These are phyloP conservation scores for Furcula furcula DNA, from an alignment of 2,888 invertebrate species.

Conservation along the genomic window DNA sequence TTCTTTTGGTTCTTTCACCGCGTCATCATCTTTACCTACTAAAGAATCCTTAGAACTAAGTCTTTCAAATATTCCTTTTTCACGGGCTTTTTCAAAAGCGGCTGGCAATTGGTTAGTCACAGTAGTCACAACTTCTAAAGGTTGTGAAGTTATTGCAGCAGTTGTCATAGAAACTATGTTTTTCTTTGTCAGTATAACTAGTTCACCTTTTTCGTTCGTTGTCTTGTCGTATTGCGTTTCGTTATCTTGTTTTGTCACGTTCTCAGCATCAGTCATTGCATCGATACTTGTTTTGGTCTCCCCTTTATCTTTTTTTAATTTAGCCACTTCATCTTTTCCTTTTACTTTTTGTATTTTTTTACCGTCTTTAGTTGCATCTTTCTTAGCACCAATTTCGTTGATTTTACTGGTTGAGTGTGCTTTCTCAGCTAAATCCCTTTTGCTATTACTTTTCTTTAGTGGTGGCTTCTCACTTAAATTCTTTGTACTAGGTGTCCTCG, in stretches of 20 bases:
- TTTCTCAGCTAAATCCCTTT: slow-evolving; percentile 55
- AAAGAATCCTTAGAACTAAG: slow-evolving; percentile 73
- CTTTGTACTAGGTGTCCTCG: slow-evolving; percentile 65
- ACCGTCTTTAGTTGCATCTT: slow-evolving; percentile 36
- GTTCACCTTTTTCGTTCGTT: slow-evolving; percentile 63
- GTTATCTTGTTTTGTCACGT: slow-evolving; percentile 62
- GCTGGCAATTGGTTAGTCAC: slow-evolving; percentile 78
- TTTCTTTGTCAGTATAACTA: slow-evolving; percentile 73
- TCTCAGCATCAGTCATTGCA: slow-evolving; percentile 45
- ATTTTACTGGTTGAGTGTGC: slow-evolving; percentile 54
- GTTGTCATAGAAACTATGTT: slow-evolving; percentile 81
- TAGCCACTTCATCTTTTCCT: slow-evolving; percentile 23
- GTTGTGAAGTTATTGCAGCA: slow-evolving; percentile 80
- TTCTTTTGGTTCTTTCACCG: slow-evolving; percentile 29
- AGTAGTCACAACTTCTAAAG: slow-evolving; percentile 77
- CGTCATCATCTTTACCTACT: slow-evolving; percentile 52
- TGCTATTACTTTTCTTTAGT: slow-evolving; percentile 55
- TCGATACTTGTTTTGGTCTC: slow-evolving; percentile 36
- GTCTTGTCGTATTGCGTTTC: slow-evolving; percentile 74
- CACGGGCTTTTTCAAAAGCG: slow-evolving; percentile 74
- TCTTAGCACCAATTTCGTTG: slow-evolving; percentile 50
- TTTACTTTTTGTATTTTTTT: slow-evolving; percentile 26
- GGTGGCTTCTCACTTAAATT: slow-evolving; percentile 65
- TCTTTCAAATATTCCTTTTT: slow-evolving; percentile 72
- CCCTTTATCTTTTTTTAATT: slow-evolving; percentile 28